Conservation (phyloP, 2,888 invertebrate species). For the Nycteola revayana region DNA sequence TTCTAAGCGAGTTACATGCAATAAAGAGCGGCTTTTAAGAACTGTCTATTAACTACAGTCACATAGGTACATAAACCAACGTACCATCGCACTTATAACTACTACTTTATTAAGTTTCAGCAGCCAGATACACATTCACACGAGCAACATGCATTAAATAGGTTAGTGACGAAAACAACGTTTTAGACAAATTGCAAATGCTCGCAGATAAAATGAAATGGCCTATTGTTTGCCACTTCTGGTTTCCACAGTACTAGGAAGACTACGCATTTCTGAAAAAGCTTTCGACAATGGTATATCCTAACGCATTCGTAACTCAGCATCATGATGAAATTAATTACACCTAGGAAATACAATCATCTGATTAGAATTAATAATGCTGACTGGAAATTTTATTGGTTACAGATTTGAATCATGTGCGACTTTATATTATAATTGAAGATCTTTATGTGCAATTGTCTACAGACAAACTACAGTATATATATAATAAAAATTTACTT, state of each 20-base stretch:
- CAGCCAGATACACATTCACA: constrained; percentile 30
- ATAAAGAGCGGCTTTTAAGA: no score
- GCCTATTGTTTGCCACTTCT: constrained; percentile 52
- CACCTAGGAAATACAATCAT: not conserved
- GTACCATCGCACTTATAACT: constrained; percentile 16
- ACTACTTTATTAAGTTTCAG: no score
- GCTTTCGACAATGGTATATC: constrained; percentile 27
- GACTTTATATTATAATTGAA: no score
- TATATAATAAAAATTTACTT: no score
- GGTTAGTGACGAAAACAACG: constrained; percentile 39
- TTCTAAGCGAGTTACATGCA: no score
- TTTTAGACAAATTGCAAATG: constrained; percentile 52
- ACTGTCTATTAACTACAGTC: no score
- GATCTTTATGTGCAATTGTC: no score
- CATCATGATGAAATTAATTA: constrained; percentile 18
- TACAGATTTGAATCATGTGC: no score
- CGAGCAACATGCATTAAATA: constrained; percentile 37
- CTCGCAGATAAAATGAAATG: constrained; percentile 51
- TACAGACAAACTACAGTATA: no score
- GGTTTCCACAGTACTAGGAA: constrained; percentile 58
- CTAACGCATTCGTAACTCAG: constrained; percentile 8
- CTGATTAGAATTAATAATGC: no score
- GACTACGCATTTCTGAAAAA: constrained; percentile 33
- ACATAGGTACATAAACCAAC: constrained; percentile 9
- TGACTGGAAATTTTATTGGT: no score